Base-by-base conservation (phyloP, 1,140 invertebrate genomes). In the Halyomorpha halys region DNA sequence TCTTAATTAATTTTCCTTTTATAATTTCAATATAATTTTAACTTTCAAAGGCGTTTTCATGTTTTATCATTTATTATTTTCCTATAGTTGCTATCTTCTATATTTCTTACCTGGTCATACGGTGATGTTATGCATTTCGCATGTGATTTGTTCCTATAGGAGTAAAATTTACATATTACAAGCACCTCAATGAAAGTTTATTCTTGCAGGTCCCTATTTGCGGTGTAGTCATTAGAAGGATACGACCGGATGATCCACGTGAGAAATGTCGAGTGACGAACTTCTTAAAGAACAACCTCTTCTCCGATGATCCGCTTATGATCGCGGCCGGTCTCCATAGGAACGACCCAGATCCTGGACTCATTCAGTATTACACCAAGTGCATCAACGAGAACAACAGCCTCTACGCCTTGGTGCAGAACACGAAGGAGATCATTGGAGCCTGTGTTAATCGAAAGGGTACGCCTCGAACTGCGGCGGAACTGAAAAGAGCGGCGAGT, bases 301-400 rank as follows among this genome's bases (percentile, higher is more conserved):
- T 56, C 53, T 16, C 18, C 6, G 53, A 56, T 14, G 53, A 56
- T 15, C 53, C 53, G 6, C 23, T 56, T 1, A 56, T 56, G 53
- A 5, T 56, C 19, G 53, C 53, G 8, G 53, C 53, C 9, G 53
- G 53, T 4, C 1, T 56, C 2, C 14, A 56, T 14, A 56, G 18
- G 53, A 56, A 56, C 23, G 53, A 56, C 11, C 53, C 53, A 6
- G 53, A 56, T 14, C 53, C 53, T 15, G 53, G 53, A 1, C 23
- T 56, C 19, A 56, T 56, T 4, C 53, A 56, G 53, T 25, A 23
- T 15, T 56, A 56, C 23, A 16, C 53, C 14, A 23, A 15, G 14
- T 23, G 14, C 18, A 25, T 25, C 15, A 56, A 56, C 14, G 53
- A 56, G 19, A 23, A 25, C 19, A 56, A 56, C 14, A 56, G 53